Base-by-base conservation (phyloP, 2,797 vertebrate species). In the Acanthis flammea region DNA sequence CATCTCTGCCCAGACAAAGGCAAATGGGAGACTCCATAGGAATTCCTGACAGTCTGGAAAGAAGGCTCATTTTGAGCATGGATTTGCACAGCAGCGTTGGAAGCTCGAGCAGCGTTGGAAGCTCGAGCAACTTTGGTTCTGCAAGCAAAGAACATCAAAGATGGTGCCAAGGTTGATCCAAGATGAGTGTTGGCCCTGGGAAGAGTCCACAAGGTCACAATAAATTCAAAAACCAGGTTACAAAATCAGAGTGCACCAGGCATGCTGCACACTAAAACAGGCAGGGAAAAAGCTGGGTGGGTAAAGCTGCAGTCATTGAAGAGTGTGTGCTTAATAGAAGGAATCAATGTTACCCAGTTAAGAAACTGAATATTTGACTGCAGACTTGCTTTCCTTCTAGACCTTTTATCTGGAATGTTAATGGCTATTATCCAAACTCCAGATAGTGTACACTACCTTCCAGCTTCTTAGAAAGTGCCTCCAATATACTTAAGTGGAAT, bases 71-170 rank as follows among this genome's bases (percentile, higher is more conserved):
- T 62, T 63, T 35, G 33, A 65, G 24, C 3, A 8, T 37, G 35
- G 10, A 7, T 54, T 92, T 81, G 24, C 28, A 62, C 25, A 70
- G 28, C 18, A 41, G 6, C 0, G 2, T 5, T 1, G 0, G 53
- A 66, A 74, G 22, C 31, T 83, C 0, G 0, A 72, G 28, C 18
- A 41, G 6, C 0, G 2, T 5, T 1, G 0, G 53, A 66, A 74
- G 22, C 31, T 83, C 0, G 0, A 72, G 23, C 17, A 73, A 21
- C 22, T 19, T n/a, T 58, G 62, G 28, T n/a, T 47, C 13, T 61
- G 35, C n/a, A 24, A 51, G 39, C 5, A 68, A 63, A 57, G 76
- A 50, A 0, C 8, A 31, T 24, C 1, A 2, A 73, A 76, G 12
- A 12, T 21, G 8, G 7, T 55, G 31, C 19, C 2, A 3, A 70